Base-by-base conservation (phyloP, 2,888 invertebrate genomes). In the Scaptodrosophila latifasciaeformis region DNA sequence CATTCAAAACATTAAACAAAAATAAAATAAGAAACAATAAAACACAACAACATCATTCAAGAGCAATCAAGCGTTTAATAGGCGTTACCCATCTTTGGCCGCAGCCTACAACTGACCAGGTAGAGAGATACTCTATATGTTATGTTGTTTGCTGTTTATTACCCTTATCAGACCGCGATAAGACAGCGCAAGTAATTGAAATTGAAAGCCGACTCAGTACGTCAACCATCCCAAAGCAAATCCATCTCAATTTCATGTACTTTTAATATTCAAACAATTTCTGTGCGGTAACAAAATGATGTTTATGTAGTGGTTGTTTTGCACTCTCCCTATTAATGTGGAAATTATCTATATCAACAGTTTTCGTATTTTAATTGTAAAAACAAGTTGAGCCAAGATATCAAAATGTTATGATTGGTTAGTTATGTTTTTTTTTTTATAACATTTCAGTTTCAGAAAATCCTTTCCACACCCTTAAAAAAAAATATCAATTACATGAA, bases 341-440 rank as follows among this genome's bases (percentile, higher is more conserved):
- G 48, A 45, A 54, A 42, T 59, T 54, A 65, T 61, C 54, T 48
- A 45, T 53, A n/a, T n/a, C n/a, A n/a, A n/a, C n/a, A n/a, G n/a
- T n/a, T 52, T 46, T 59, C 50, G 59, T 53, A 53, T 57, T 65
- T 55, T 67, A 59, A 43, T 81, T 81, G 72, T 66, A 75, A 80
- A 72, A 75, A 81, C 76, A 67, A 72, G 71, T 57, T 74, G 65
- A 81, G 77, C 61, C 62, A 59, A 74, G 65, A 75, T 81, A 63
- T 78, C 72, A 69, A 81, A 76, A 78, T 82, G 70, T 82, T 83
- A 81, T 83, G 82, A 83, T 83, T 83, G 83, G 77, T 68, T 81
- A 68, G 68, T 75, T 67, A 81, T 67, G n/a, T n/a, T 37, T 75
- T 64, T 74, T 64, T 71, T 74, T 70, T 70, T 55, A 62, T 52